These are phyloP conservation scores for Protonibea diacanthus DNA, from an alignment of 2,797 vertebrate genomes.

Conservation along the genomic window DNA sequence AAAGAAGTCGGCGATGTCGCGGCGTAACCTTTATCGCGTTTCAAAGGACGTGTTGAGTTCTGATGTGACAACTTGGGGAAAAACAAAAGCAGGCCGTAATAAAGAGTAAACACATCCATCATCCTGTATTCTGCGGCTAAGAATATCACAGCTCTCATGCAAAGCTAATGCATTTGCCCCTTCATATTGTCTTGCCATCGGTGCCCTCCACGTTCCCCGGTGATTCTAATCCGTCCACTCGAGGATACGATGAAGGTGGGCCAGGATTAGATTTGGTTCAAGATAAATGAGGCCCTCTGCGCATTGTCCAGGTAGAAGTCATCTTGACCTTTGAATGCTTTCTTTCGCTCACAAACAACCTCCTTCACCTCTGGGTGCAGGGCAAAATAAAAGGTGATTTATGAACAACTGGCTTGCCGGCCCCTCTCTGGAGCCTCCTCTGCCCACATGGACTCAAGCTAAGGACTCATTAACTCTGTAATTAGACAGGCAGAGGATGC, in stretches of 20 bases:
- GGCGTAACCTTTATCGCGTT: background rate
- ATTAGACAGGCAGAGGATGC: constrained; percentile 71
- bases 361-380: constrained; percentile 20
- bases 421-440: constrained; percentile 51
- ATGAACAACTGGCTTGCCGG: constrained; percentile 45
- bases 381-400: constrained; percentile 62
- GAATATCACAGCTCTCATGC: constrained; percentile 2
- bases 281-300: constrained; percentile 38
- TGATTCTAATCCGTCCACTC: constrained; percentile 45
- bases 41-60: background rate
- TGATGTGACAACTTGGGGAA: background rate
- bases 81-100: background rate
- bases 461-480: constrained; percentile 79
- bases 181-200: constrained; percentile 19
- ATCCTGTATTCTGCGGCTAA: constrained; percentile 10
- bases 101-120: background rate
- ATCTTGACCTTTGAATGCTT: constrained; percentile 17
- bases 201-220: constrained; percentile 48
- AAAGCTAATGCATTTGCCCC: constrained; percentile 25
- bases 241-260: constrained; percentile 39
- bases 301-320: constrained; percentile 35
- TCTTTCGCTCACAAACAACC: background rate
- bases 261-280: constrained; percentile 46
- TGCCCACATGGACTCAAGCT: constrained; percentile 52
- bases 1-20: background rate